Conservation (phyloP, 2,888 invertebrate species). For the Adineta ricciae region DNA sequence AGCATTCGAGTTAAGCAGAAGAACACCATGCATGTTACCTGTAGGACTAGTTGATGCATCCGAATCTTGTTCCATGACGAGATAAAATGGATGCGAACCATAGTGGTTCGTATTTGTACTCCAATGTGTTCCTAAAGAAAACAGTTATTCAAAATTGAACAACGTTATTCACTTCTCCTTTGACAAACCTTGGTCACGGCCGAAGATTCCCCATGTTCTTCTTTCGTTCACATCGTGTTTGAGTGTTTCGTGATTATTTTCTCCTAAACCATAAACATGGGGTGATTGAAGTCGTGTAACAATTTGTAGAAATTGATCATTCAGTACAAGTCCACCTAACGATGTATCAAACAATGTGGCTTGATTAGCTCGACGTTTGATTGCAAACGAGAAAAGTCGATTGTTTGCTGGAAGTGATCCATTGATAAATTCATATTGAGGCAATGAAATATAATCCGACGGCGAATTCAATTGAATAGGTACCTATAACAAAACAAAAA, state of each 20-base stretch:
- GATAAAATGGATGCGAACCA: conserved; percentile 73
- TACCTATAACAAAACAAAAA: not conserved
- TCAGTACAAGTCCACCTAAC: conserved; percentile 24
- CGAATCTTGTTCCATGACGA: conserved; percentile 57
- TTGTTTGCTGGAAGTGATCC: not conserved
- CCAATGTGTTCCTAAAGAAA: no score
- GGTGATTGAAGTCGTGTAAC: conserved; percentile 16
- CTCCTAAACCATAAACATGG: conserved; percentile 36
- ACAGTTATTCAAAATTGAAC: no score
- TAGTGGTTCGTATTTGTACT: conserved; percentile 57
- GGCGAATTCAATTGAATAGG: not conserved
- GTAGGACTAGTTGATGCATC: not conserved
- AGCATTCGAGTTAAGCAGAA: conserved; percentile 71
- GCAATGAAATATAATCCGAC: not conserved
- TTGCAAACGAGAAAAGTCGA: not conserved
- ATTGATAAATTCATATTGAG: not conserved
- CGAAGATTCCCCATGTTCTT: conserved; percentile 25
- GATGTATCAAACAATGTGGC: conserved; percentile 29
- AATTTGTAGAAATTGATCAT: conserved; percentile 24
- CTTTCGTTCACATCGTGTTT: conserved; percentile 23
- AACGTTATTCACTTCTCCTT: no score
- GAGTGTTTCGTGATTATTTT: conserved; percentile 30
- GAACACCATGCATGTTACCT: conserved; percentile 60
- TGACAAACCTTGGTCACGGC: conserved; percentile 23
- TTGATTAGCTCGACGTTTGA: not conserved